Percentiles rank a stretch among this genome's conserved stretches.
These are phyloP conservation scores for Gryon sp. DNA, from an alignment of 1,140 invertebrate genomes.

Conservation along the genomic window DNA sequence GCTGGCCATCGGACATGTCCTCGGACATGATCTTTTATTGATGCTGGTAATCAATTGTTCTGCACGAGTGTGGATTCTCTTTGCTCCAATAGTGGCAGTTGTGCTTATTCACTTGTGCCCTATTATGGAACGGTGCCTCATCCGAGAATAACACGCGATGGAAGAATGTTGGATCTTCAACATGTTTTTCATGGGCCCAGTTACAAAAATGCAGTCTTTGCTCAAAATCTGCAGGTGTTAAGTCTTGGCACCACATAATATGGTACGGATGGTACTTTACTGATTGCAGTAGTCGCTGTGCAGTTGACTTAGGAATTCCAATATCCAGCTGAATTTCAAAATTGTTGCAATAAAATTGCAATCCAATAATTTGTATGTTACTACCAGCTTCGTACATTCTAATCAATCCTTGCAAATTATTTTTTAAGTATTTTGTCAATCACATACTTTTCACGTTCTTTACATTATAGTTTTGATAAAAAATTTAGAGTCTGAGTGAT, in stretches of 20 bases:
- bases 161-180: constrained; percentile 5
- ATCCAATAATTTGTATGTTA: no score
- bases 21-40: constrained; percentile 24
- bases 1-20: no score
- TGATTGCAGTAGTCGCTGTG: not conserved
- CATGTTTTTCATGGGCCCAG: constrained; percentile 15
- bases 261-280: constrained; percentile 12
- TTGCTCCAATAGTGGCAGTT: constrained; percentile 8
- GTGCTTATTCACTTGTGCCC: no score
- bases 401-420: no score
- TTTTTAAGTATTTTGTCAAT: no score
- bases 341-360: no score
- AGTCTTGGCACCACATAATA: not conserved
- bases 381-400: no score
- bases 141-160: constrained; percentile 7
- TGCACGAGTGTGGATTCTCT: constrained; percentile 29
- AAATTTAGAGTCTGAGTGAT: no score
- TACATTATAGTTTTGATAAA: no score
- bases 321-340: no score
- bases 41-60: constrained; percentile 10
- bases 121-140: constrained; percentile 15
- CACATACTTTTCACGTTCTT: no score
- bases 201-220: constrained; percentile 11
- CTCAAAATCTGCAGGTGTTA: constrained; percentile 2
- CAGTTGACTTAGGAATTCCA: not conserved